Base-by-base conservation (phyloP, 2,113 vertebrate genomes). In the Hystrix brachyura region DNA sequence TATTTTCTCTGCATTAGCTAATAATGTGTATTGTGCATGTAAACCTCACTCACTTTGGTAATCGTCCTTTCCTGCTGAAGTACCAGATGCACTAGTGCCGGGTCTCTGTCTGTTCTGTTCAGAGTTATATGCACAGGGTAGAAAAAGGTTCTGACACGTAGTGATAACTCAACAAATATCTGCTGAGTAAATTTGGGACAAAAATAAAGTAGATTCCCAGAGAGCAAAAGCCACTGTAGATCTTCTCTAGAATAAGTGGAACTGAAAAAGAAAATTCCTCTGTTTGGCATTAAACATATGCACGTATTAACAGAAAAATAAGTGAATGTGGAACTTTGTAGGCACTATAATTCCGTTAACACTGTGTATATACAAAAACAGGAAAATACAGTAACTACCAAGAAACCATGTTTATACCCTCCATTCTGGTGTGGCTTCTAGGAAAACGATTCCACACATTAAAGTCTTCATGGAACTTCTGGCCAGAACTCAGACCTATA, bases 401-500 rank as follows among this genome's bases (percentile, higher is more conserved):
- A 5, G 6, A 18, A 84, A 29, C 8, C 3, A 71, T 46, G 4
- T 91, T 82, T 74, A 43, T 69, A 67, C 17, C 8, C 10, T 91
- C 18, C 4, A 59, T 27, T 59, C 12, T 74, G 32, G 5, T 74
- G 19, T 67, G n/a, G 7, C 18, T 6, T 71, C 15, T 25, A 43
- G 6, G 86, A 85, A 94, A 90, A 65, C 55, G 3, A 1, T 65
- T 69, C 69, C 4, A 25, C 5, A 65, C 57, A 34, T 55, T 67
- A n/a, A 87, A 90, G 8, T 89, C 3, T 57, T 88, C 34, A 57
- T 72, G 62, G 29, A 90, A 83, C 9, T 93, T 92, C 76, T 53
- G 19, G 60, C 29, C 27, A 91, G 46, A 95, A 90, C 72, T 59
- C 51, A 46, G 12, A 87, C 83, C 69, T 89, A 43, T 80, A 93